Evolutionary conservation across 2,113 vertebrate genomes (phyloP).

Genomic region (Xiphophorus couchianus): DNA sequence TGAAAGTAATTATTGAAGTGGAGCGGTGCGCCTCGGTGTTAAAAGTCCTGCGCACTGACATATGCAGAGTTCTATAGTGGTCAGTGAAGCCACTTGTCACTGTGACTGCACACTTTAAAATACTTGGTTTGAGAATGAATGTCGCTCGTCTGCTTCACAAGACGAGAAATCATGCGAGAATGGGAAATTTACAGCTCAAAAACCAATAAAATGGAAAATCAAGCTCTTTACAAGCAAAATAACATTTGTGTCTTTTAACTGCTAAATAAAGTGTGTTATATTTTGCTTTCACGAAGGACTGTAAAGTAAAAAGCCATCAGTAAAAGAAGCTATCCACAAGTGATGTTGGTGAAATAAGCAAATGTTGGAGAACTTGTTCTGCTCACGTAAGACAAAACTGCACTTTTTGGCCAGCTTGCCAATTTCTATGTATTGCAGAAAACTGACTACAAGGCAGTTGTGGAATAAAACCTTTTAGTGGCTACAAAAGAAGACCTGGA

Average conservation of each 20-base stretch:
- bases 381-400: neutral
- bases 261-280: too few species aligned
- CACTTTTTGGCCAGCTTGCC: neutral
- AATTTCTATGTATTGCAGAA: neutral
- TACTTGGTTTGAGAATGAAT: constrained; percentile 4
- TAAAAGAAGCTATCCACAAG: neutral
- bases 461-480: neutral
- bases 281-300: neutral
- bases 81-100: constrained; percentile 20
- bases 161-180: constrained; percentile 44
- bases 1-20: constrained; percentile 76
- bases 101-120: constrained; percentile 37
- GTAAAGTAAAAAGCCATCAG: neutral
- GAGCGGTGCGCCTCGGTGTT: constrained; percentile 33
- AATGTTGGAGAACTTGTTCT: neutral
- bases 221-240: constrained; percentile 66
- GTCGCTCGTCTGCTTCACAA: neutral
- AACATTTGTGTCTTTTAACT: constrained; percentile 33
- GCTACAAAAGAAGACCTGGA: neutral
- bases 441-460: neutral
- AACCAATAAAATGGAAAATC: constrained; percentile 43
- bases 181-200: constrained; percentile 29
- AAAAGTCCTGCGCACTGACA: constrained; percentile 39
- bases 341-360: neutral
- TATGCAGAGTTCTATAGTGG: constrained; percentile 45